phyloP scores from a whole-genome alignment of 2,888 invertebrate genomes.

The Rotaria sp. region DNA sequence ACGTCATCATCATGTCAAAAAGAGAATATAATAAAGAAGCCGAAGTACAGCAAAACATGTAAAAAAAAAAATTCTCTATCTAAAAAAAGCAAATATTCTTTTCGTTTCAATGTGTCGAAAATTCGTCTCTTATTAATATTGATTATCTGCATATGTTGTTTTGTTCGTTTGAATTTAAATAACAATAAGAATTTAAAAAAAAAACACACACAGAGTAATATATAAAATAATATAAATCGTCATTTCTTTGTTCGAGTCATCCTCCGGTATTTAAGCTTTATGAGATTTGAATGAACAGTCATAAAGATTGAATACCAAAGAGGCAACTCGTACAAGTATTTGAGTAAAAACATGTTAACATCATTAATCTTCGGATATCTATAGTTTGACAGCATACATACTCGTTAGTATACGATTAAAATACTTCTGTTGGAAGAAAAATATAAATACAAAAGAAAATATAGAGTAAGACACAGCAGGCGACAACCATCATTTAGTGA shows the following conservation, averaged over 20 bases:
- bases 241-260: not conserved
- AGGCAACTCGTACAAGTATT: not conserved
- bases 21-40: not conserved
- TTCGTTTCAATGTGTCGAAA: too few relatives aligned
- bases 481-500: too few relatives aligned
- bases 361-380: too few relatives aligned
- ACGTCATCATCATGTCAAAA: not conserved
- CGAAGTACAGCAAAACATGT: not conserved
- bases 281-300: not conserved
- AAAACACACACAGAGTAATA: not conserved
- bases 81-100: not conserved
- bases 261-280: slow-evolving; percentile 21
- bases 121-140: too few relatives aligned
- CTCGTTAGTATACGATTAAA: too few relatives aligned
- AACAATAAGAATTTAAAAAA: too few relatives aligned
- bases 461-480: not conserved
- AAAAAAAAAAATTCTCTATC: not conserved
- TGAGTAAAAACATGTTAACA: too few relatives aligned
- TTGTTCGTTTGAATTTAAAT: too few relatives aligned
- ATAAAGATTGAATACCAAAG: slow-evolving; percentile 28
- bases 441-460: not conserved
- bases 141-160: too few relatives aligned
- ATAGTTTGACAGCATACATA: too few relatives aligned
- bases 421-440: not conserved
- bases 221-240: not conserved